These are phyloP conservation scores for Hemibagrus guttatus DNA, from an alignment of 2,797 vertebrate species.

Conservation along the genomic window DNA sequence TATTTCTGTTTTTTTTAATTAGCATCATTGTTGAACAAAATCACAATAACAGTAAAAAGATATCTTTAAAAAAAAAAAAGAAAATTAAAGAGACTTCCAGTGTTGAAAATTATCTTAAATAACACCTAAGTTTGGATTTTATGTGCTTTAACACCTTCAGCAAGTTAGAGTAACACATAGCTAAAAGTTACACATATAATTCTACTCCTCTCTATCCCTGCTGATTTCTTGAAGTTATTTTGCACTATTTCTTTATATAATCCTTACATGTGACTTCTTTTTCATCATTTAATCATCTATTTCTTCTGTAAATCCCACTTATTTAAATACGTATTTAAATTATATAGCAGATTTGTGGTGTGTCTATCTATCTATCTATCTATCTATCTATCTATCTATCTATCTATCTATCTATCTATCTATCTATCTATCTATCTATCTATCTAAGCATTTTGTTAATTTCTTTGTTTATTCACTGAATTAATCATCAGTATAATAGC, in stretches of 20 bases:
- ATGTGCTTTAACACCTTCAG: background rate
- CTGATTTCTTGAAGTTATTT: background rate
- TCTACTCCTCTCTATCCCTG: background rate
- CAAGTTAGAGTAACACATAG: background rate
- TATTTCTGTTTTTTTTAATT: background rate
- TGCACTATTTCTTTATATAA: background rate
- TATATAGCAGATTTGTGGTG: conserved; percentile 57
- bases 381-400: too few species aligned
- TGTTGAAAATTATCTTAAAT: background rate
- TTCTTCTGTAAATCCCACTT: background rate
- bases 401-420: too few species aligned
- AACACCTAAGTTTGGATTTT: background rate
- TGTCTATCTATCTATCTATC: too few species aligned
- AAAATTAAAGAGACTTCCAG: background rate
- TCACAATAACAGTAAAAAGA: background rate
- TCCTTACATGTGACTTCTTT: background rate
- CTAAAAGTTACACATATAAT: background rate
- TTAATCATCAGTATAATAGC: background rate
- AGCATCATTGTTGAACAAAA: background rate
- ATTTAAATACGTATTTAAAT: background rate
- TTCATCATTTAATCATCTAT: background rate
- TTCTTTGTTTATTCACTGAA: background rate
- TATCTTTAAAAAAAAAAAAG: background rate
- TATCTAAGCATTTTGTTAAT: too few species aligned
- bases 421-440: too few species aligned